These are phyloP conservation scores for Anastrepha ludens DNA, from an alignment of 1,140 invertebrate genomes.

Conservation along the genomic window DNA sequence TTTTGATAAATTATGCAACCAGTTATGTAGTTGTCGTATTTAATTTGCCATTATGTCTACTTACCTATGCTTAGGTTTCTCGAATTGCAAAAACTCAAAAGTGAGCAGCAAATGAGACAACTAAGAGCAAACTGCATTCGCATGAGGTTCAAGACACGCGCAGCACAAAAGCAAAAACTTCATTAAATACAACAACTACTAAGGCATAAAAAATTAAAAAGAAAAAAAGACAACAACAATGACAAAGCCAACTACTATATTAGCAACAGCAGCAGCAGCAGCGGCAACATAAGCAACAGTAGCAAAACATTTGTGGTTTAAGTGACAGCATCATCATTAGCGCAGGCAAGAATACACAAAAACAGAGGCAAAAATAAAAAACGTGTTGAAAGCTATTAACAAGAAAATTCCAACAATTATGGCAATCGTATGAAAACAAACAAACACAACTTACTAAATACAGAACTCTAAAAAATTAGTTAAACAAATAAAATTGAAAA, in stretches of 20 bases:
- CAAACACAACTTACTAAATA: neutral
- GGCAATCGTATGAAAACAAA: neutral
- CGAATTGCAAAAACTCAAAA: neutral
- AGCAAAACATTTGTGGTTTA: constrained; percentile 41
- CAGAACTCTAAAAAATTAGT: neutral
- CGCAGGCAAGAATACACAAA: neutral
- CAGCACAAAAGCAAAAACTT: neutral
- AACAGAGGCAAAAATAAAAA: neutral
- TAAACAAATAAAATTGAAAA: neutral
- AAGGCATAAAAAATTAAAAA: neutral
- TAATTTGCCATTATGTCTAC: constrained; percentile 28
- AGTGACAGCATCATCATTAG: constrained; percentile 47
- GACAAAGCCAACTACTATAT: neutral
- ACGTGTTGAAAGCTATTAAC: constrained; percentile 40
- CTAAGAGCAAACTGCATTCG: neutral
- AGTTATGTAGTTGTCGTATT: neutral
- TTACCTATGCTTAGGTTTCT: neutral
- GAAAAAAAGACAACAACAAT: neutral
- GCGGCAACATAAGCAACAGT: constrained; percentile 15
- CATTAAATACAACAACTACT: neutral
- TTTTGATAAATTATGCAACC: neutral
- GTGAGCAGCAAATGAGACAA: neutral
- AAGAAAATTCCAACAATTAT: constrained; percentile 48
- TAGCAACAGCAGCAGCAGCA: neutral
- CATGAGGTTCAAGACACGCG: neutral